phyloP scores from a whole-genome alignment of 53 echinoderm and acorn worm species.

The Echinarachnius parma region DNA sequence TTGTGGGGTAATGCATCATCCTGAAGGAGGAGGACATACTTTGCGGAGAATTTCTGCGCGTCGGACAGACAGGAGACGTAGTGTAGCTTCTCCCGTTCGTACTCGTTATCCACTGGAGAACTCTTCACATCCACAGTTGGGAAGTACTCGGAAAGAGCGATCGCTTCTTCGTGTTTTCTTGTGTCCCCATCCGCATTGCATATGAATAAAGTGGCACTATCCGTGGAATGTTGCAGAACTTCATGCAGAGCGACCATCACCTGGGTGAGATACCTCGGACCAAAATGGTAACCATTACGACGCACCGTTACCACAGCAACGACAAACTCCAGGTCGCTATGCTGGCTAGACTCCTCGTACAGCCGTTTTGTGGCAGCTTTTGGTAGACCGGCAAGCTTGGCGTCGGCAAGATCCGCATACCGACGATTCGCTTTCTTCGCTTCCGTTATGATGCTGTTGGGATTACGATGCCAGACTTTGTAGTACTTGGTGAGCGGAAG shows the following conservation, averaged over 20 bases:
- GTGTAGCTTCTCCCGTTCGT: slow-evolving; percentile 72
- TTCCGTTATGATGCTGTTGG: too few relatives aligned
- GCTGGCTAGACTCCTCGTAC: slow-evolving; percentile 20
- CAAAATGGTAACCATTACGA: neutral
- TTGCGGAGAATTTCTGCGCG: slow-evolving; percentile 41
- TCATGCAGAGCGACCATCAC: slow-evolving; percentile 61
- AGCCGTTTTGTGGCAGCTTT: slow-evolving; percentile 19
- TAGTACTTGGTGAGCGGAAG: too few relatives aligned
- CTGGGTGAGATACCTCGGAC: slow-evolving; percentile 76
- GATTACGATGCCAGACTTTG: too few relatives aligned
- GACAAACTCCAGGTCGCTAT: slow-evolving; percentile 34
- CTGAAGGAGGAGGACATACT: slow-evolving; percentile 73
- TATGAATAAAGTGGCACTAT: slow-evolving; percentile 59
- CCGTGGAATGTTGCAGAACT: neutral
- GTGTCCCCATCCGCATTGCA: slow-evolving; percentile 54
- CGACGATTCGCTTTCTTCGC: too few relatives aligned
- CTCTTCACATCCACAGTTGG: slow-evolving; percentile 34
- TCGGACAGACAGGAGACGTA: slow-evolving; percentile 67
- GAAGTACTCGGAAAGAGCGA: slow-evolving; percentile 50
- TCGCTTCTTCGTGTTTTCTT: slow-evolving; percentile 73
- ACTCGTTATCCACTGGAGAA: slow-evolving; percentile 3
- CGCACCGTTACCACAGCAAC: slow-evolving; percentile 69
- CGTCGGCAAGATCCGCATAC: too few relatives aligned
- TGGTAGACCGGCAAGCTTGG: neutral
- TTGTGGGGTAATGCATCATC: slow-evolving; percentile 75